Conservation (phyloP, 2,888 invertebrate species). For the Campoplex capitator region DNA sequence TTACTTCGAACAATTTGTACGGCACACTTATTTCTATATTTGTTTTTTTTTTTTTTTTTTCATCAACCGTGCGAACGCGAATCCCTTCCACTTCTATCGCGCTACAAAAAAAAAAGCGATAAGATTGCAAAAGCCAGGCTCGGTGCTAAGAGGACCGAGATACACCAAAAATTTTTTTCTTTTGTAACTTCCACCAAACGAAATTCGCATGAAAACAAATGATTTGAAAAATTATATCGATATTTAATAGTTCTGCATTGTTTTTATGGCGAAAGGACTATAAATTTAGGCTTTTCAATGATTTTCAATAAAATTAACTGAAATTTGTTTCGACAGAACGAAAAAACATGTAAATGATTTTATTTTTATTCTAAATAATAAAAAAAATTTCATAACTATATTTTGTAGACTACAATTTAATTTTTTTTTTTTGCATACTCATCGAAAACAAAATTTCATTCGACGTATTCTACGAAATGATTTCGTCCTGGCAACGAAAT, state of each 20-base stretch:
- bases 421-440: no score
- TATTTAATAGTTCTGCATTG: background rate
- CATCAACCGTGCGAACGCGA: background rate
- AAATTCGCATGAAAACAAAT: background rate
- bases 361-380: background rate
- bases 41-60: background rate
- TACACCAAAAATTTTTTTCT: background rate
- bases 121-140: conserved; percentile 30
- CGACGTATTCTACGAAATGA: no score
- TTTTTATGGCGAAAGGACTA: background rate
- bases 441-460: no score
- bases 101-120: conserved; percentile 34
- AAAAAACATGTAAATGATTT: background rate
- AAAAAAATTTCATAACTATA: background rate
- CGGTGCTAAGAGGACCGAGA: conserved; percentile 21
- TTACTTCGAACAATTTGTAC: background rate
- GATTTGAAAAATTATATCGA: background rate
- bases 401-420: no score
- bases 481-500: no score
- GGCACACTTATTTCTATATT: background rate
- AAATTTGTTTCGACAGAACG: no score
- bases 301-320: no score
- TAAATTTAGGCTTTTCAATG: no score
- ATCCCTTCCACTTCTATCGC: background rate
- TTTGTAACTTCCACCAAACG: background rate